A percentile compares a stretch with the other conserved stretches of the same genome.
These are phyloP conservation scores for Coregonus sp. DNA, from an alignment of 2,797 vertebrate genomes.

Conservation along the genomic window DNA sequence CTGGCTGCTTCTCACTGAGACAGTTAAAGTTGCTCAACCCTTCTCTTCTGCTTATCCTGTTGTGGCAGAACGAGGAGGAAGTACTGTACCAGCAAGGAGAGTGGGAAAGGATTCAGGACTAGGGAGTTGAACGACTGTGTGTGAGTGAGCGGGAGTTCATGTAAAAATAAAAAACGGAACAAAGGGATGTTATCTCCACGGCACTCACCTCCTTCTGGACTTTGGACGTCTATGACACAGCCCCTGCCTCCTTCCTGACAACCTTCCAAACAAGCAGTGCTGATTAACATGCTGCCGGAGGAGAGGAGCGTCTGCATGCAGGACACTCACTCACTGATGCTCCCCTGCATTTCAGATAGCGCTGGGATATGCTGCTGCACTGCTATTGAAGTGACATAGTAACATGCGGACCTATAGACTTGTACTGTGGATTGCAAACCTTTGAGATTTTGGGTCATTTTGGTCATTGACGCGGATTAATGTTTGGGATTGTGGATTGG, in stretches of 20 bases:
- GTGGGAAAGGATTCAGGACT: constrained; percentile 29
- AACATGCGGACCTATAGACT: constrained; percentile 2
- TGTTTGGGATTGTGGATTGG: constrained; percentile 30
- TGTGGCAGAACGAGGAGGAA: constrained; percentile 50
- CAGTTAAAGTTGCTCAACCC: constrained; percentile 61
- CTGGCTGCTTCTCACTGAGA: constrained; percentile 64
- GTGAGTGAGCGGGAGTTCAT: constrained; percentile 32
- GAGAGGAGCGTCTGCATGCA: constrained; percentile 54
- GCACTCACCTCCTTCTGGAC: constrained; percentile 52
- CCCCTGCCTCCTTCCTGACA: constrained; percentile 56
- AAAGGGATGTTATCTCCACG: constrained; percentile 60
- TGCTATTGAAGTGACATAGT: constrained; percentile 68
- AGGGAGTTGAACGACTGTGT: background rate
- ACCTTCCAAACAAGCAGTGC: constrained; percentile 62
- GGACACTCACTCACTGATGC: constrained; percentile 57
- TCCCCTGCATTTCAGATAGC: constrained; percentile 59
- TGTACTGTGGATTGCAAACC: constrained; percentile 41
- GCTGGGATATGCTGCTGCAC: constrained; percentile 54
- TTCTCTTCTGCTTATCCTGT: constrained; percentile 61
- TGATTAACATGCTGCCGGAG: constrained; percentile 74
- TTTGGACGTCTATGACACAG: constrained; percentile 56
- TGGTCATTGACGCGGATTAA: constrained; percentile 1
- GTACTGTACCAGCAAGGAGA: constrained; percentile 19
- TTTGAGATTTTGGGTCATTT: background rate
- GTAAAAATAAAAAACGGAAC: constrained; percentile 36